Conservation (phyloP, 2,113 vertebrate genomes). For the Entosphenus tridentatus region DNA sequence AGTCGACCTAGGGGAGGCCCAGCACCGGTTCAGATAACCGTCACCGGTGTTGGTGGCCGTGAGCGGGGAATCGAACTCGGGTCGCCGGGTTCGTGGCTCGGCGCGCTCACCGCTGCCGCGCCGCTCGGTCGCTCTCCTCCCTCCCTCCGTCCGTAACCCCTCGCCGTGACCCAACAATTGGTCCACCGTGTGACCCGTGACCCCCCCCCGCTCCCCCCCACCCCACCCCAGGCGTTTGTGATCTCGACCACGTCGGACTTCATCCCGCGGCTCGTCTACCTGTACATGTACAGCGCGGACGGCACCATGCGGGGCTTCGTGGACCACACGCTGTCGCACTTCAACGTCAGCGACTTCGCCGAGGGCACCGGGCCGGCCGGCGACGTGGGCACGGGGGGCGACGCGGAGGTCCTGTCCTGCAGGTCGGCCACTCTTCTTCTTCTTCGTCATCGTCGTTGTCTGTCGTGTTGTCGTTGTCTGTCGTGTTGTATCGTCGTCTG, state of each 20-base stretch:
- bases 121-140: background rate
- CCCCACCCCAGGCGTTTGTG: slow-evolving; percentile 53
- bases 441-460: no score
- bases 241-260: slow-evolving; percentile 92
- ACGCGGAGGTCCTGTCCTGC: no score
- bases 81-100: no score
- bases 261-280: slow-evolving; percentile 74
- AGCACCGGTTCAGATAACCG: no score
- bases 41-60: no score
- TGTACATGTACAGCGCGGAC: slow-evolving; percentile 62
- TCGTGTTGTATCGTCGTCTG: no score
- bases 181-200: background rate
- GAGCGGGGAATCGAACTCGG: no score
- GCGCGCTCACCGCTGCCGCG: background rate
- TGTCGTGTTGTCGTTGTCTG: no score
- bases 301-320: slow-evolving; percentile 75
- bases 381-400: no score
- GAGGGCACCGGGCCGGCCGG: slow-evolving; percentile 31
- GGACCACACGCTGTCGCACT: slow-evolving; percentile 81
- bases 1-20: no score
- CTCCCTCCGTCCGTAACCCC: background rate
- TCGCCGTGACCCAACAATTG: background rate
- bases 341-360: slow-evolving; percentile 69
- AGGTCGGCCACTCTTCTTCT: no score
- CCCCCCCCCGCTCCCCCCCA: background rate